A percentile compares a stretch with the other conserved stretches of the same genome.
Conservation (phyloP, 2,797 vertebrate species). For the Poliocrania exsul region DNA sequence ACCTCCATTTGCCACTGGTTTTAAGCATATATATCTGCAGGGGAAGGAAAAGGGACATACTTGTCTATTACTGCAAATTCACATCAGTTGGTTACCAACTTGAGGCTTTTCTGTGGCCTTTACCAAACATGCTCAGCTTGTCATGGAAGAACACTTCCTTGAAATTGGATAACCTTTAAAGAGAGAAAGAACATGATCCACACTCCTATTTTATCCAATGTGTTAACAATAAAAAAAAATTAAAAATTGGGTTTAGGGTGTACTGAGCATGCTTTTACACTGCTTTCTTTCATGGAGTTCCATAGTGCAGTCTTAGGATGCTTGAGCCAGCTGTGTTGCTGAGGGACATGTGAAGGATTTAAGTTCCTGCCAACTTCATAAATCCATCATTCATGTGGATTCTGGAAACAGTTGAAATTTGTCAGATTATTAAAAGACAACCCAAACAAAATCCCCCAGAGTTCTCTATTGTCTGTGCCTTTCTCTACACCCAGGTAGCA, state of each 20-base stretch:
- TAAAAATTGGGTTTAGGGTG: rapidly evolving
- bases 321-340: neutral
- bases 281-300: neutral
- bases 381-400: neutral
- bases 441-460: neutral
- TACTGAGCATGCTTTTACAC: neutral
- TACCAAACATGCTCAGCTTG: neutral
- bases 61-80: neutral
- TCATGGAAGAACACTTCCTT: neutral
- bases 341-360: neutral
- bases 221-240: neutral
- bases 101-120: neutral
- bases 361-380: neutral
- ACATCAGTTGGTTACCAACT: neutral
- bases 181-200: neutral
- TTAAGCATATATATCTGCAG: neutral
- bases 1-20: neutral
- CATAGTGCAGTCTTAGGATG: neutral
- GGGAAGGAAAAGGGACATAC: neutral
- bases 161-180: neutral
- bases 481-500: neutral
- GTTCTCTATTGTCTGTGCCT: neutral
- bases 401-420: neutral
- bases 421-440: neutral
- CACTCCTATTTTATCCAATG: neutral